A percentile compares a stretch with the other conserved stretches of the same genome.
These are phyloP conservation scores for Meleagris gallopavo DNA, from an alignment of 2,113 vertebrate species.

Conservation along the genomic window DNA sequence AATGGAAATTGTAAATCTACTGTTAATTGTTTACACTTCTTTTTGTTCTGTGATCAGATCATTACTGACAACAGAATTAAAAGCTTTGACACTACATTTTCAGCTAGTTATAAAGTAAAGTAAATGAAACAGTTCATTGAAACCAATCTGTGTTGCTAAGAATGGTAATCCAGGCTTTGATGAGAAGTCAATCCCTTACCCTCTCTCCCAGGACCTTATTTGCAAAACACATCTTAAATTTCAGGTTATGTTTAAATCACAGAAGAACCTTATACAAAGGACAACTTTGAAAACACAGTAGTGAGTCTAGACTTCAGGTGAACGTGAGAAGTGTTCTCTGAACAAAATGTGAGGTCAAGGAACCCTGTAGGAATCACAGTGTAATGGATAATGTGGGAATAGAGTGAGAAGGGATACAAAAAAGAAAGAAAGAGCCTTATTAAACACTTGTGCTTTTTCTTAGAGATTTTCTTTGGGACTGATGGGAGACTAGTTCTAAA, in stretches of 20 bases:
- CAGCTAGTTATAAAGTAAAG: background rate
- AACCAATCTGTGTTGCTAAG: background rate
- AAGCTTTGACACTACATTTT: background rate
- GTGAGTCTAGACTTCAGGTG: background rate
- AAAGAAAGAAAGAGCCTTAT: background rate
- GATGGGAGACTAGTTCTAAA: background rate
- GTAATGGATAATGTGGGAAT: background rate
- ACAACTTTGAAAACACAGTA: background rate
- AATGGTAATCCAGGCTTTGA: background rate
- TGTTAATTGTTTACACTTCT: background rate
- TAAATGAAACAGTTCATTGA: background rate
- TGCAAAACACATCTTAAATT: slow-evolving; percentile 2
- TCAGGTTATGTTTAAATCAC: background rate
- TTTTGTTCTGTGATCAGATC: background rate
- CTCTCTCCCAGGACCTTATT: background rate
- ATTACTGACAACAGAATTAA: background rate
- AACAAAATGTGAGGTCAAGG: slow-evolving; percentile 2
- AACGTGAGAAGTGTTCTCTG: background rate
- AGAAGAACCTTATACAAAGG: background rate
- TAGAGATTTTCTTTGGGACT: background rate
- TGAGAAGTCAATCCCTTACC: background rate
- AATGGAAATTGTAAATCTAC: background rate
- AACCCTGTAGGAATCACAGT: background rate
- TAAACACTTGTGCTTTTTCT: background rate
- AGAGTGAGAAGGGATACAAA: background rate